Base-by-base conservation (phyloP, 2,888 invertebrate species). In the Tenthredo notha region DNA sequence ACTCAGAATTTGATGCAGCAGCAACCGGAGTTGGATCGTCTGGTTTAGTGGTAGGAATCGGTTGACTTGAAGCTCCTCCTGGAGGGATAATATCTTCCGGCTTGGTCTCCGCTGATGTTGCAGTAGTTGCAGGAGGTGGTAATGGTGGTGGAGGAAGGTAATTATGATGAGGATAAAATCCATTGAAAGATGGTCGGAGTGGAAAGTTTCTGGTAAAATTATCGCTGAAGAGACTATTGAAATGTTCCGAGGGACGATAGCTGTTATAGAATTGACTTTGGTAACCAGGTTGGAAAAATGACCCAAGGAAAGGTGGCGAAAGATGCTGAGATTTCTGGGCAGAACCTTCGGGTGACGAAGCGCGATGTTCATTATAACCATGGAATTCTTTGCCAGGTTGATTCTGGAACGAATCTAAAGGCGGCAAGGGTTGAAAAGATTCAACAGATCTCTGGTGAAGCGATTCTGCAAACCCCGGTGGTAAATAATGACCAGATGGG, bases 151-250 rank as follows among this genome's bases (percentile, higher is more conserved):
- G 37, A 18, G 33, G 82, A 33, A 37, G 54, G 47, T 80, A 72
- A 84, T 65, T 47, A 70, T 50, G 58, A 58, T 70, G 33, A n/a
- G 83, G 61, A 84, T 83, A 74, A 74, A 85, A 85, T 21, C 65
- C 84, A n/a, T 65, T 61, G 6, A 85, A 85, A 58, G 83, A 12
- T 5, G 84, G 75, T 67, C 83, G 40, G 15, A n/a, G 61, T 2
- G 85, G 84, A 58, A 85, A 85, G 40, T 37, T 84, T 58, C 65
- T 84, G n/a, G 84, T 85, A 50, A 85, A 85, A 25, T 84, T 85
- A 6, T 85, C 85, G 37, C 37, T 47, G 33, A 85, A 85, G 43
- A 84, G 75, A 75, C 43, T 75, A 37, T 75, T 61, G 2, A 85
- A 85, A 58, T 75, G 54, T n/a, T 84, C 74, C 7, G 85, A 75